Conservation (phyloP, 2,113 vertebrate species). For the Nansenia antarctica region DNA sequence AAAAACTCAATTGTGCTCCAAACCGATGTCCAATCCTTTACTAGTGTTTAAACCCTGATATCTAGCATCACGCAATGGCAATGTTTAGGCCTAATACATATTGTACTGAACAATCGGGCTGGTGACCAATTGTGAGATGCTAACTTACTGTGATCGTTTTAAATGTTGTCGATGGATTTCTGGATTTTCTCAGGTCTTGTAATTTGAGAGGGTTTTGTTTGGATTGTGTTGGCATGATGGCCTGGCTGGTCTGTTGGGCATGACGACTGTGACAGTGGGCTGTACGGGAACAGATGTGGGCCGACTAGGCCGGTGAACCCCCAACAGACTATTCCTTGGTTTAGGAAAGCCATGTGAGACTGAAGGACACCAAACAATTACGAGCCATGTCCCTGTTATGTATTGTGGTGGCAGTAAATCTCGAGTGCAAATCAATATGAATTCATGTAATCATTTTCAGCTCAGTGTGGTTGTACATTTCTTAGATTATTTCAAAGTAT, state of each 20-base stretch:
- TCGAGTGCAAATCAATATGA: constrained; percentile 52
- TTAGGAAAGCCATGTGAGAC: neutral
- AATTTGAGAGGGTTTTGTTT: neutral
- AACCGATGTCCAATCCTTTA: neutral
- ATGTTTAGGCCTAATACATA: constrained; percentile 2
- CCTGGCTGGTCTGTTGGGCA: too few species aligned
- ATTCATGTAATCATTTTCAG: constrained; percentile 28
- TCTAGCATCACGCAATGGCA: neutral
- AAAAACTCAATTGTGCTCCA: too few species aligned
- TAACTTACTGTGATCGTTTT: neutral
- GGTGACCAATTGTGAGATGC: neutral
- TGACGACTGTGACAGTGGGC: too few species aligned
- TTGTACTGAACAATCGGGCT: neutral
- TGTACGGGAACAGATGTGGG: too few species aligned
- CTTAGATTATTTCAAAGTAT: constrained; percentile 18
- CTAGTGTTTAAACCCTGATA: neutral
- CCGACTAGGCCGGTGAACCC: too few species aligned
- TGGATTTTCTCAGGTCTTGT: neutral
- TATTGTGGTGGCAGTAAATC: constrained; percentile 13
- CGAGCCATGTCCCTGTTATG: neutral
- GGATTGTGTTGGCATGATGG: neutral
- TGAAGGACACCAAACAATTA: neutral
- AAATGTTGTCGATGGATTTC: neutral
- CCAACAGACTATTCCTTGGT: neutral
- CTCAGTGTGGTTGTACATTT: constrained; percentile 37